These are phyloP conservation scores for Eristalis pertinax DNA, from an alignment of 2,888 invertebrate genomes.

Conservation along the genomic window DNA sequence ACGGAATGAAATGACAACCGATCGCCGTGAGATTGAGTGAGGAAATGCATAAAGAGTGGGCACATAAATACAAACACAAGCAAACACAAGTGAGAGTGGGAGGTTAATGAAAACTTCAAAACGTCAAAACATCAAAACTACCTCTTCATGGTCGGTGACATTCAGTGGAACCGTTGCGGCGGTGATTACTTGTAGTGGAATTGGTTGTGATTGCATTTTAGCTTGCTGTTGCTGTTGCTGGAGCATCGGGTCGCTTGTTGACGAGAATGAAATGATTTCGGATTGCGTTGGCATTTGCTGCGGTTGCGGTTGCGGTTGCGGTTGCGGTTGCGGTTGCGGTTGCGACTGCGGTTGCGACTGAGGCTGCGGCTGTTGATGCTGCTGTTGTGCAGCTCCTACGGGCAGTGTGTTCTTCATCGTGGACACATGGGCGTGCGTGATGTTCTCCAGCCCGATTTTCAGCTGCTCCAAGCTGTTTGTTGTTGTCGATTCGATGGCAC, in stretches of 20 bases:
- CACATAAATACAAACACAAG: constrained; percentile 6
- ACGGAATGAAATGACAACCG: neutral
- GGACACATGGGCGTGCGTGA: constrained; percentile 83
- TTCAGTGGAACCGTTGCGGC: constrained; percentile 25
- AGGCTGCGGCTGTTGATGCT: constrained; percentile 72
- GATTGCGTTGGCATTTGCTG: constrained; percentile 20
- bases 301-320: constrained; percentile 35
- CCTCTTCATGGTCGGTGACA: constrained; percentile 55
- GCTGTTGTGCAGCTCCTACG: constrained; percentile 71
- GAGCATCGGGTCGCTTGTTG: neutral
- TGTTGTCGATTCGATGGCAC: constrained; percentile 57
- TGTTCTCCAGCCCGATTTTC: constrained; percentile 84
- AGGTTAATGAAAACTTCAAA: constrained; percentile 37
- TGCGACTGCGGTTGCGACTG: constrained; percentile 50
- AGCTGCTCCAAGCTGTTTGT: constrained; percentile 84
- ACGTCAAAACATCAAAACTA: constrained; percentile 57
- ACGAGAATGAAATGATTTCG: constrained; percentile 7
- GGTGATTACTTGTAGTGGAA: constrained; percentile 23
- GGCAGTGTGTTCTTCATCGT: constrained; percentile 72
- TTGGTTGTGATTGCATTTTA: constrained; percentile 14
- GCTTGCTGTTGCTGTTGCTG: constrained; percentile 15
- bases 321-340: constrained; percentile 38
- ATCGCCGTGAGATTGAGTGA: neutral
- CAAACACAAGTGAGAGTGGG: constrained; percentile 38
- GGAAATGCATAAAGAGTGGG: constrained; percentile 1